A percentile compares a stretch with the other conserved stretches of the same genome.
These are phyloP conservation scores for Chaenogobius annularis DNA, from an alignment of 2,113 vertebrate genomes.

Conservation along the genomic window DNA sequence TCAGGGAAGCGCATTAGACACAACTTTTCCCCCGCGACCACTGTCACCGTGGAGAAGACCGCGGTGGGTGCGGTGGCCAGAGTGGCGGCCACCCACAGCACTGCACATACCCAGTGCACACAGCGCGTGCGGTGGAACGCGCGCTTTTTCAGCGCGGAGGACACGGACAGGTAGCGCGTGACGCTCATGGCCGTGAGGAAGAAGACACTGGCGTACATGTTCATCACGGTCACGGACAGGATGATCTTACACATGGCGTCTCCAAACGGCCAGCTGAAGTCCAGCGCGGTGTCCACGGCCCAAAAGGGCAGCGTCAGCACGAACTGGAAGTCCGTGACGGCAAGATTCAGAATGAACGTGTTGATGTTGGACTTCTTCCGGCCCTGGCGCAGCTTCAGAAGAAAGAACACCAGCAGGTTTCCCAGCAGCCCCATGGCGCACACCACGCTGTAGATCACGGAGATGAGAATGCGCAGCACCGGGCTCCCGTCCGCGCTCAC, in stretches of 20 bases:
- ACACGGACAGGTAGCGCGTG: constrained; percentile 73
- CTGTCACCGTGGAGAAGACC: constrained; percentile 69
- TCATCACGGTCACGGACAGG: constrained; percentile 78
- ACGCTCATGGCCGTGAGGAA: constrained; percentile 80
- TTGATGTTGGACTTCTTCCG: constrained; percentile 73
- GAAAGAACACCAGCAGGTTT: constrained; percentile 75
- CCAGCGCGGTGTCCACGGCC: constrained; percentile 77
- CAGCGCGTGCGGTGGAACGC: constrained; percentile 44
- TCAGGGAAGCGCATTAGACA: constrained; percentile 76
- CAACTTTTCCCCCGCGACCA: constrained; percentile 71
- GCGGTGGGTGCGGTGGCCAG: constrained; percentile 72
- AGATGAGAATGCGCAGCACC: constrained; percentile 72
- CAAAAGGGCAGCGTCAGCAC: constrained; percentile 80
- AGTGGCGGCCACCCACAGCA: constrained; percentile 71
- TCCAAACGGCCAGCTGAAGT: constrained; percentile 82
- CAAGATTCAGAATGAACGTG: constrained; percentile 77
- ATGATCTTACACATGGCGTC: constrained; percentile 78
- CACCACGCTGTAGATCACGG: constrained; percentile 75
- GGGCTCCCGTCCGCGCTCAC: constrained; percentile 66
- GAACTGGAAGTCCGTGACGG: constrained; percentile 80
- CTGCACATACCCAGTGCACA: constrained; percentile 69
- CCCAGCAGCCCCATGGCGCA: constrained; percentile 75
- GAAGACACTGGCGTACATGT: constrained; percentile 80
- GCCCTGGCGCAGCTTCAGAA: constrained; percentile 72
- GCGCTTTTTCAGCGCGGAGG: constrained; percentile 64